Evolutionary conservation across 2,113 vertebrate species (phyloP).

Genomic region (Thunnus thynnus): DNA sequence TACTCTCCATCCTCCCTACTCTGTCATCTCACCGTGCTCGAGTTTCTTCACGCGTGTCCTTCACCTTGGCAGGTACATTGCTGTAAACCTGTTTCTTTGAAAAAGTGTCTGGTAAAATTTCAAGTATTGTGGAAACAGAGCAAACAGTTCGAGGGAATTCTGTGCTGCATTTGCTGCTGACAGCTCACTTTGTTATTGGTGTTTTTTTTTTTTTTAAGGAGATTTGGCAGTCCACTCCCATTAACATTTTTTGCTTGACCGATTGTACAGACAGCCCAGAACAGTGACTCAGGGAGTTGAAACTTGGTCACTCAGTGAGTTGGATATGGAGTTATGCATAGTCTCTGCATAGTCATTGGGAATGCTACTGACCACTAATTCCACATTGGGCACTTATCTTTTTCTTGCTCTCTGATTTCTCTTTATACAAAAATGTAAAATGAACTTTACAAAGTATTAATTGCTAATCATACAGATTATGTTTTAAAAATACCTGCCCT

Average conservation of each 20-base stretch:
- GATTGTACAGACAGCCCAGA: slow-evolving; percentile 44
- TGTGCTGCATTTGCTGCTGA: slow-evolving; percentile 37
- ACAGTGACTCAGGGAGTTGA: slow-evolving; percentile 43
- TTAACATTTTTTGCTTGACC: slow-evolving; percentile 54
- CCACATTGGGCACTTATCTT: background rate
- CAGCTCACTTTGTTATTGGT: slow-evolving; percentile 34
- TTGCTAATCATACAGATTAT: background rate
- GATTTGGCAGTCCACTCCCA: slow-evolving; percentile 33
- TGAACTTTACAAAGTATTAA: background rate
- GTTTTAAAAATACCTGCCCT: background rate
- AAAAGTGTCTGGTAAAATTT: slow-evolving; percentile 49
- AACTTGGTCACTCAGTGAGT: slow-evolving; percentile 43
- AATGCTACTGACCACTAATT: slow-evolving; percentile 35
- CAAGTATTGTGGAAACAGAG: slow-evolving; percentile 37
- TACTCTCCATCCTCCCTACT: slow-evolving; percentile 36
- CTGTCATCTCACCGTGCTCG: slow-evolving; percentile 27
- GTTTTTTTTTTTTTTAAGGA: slow-evolving; percentile 28
- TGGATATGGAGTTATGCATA: slow-evolving; percentile 11
- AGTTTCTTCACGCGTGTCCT: slow-evolving; percentile 35
- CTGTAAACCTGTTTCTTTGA: slow-evolving; percentile 52
- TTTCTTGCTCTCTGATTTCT: background rate
- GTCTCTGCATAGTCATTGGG: slow-evolving; percentile 12
- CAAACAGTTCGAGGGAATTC: slow-evolving; percentile 45
- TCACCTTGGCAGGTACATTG: slow-evolving; percentile 45
- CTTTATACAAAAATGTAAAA: background rate